Conservation (phyloP, 2,888 invertebrate species). For the Mycalesis mineus region DNA sequence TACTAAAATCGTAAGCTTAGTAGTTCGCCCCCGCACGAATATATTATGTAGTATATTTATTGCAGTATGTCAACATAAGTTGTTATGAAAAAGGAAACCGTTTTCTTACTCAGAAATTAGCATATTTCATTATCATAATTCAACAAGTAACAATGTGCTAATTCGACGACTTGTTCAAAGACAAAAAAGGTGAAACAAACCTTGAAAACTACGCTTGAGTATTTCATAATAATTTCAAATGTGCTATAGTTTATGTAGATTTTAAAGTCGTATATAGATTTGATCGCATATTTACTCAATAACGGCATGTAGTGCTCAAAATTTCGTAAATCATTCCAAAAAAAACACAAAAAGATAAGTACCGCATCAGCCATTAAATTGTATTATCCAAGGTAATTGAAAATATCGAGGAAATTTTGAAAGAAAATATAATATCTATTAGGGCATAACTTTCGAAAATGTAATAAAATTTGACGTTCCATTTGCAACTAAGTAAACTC, state of each 20-base stretch:
- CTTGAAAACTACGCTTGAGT: neutral
- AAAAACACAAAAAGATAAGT: too few species aligned
- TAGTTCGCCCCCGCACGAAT: neutral
- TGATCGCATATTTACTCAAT: neutral
- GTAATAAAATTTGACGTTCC: neutral
- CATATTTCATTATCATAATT: neutral
- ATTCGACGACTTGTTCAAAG: neutral
- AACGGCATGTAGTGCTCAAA: neutral
- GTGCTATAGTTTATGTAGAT: too few species aligned
- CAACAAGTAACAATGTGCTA: neutral
- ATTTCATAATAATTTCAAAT: neutral
- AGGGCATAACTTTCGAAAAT: neutral
- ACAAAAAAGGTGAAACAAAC: neutral
- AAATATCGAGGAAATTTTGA: too few species aligned
- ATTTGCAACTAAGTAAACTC: neutral
- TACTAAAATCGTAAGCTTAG: too few species aligned
- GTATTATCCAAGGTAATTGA: too few species aligned
- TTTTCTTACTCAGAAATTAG: neutral
- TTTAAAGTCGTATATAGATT: too few species aligned
- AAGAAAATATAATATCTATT: too few species aligned
- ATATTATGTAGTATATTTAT: neutral
- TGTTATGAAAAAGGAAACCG: neutral
- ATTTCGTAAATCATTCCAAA: too few species aligned
- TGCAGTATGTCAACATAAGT: neutral
- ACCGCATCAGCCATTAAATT: too few species aligned